Conservation (phyloP, 2,113 vertebrate genomes). For the Alethe diademata region DNA sequence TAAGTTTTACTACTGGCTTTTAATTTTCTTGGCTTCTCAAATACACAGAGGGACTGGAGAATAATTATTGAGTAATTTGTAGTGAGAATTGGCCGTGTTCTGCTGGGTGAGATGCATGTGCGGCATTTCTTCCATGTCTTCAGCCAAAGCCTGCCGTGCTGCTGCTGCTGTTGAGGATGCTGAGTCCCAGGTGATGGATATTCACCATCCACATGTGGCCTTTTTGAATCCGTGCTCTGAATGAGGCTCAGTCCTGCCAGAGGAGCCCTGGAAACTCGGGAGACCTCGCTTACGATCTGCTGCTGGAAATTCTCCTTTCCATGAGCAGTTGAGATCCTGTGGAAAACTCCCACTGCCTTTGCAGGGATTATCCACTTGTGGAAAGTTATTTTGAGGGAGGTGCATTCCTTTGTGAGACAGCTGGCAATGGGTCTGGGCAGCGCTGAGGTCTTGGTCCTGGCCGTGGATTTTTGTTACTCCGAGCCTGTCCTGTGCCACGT, state of each 20-base stretch:
- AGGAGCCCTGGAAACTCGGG: background rate
- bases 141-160: background rate
- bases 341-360: slow-evolving; percentile 39
- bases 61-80: background rate
- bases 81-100: background rate
- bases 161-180: background rate
- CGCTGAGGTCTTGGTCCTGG: background rate
- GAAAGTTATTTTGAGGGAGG: slow-evolving; percentile 15
- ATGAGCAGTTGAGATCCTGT: background rate
- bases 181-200: background rate
- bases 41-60: background rate
- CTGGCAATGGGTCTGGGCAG: background rate
- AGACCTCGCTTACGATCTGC: accelerated
- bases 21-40: background rate
- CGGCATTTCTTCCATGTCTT: background rate
- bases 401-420: background rate
- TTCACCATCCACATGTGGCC: background rate
- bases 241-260: background rate
- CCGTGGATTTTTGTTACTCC: background rate
- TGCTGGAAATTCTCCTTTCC: slow-evolving; percentile 44
- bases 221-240: background rate
- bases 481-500: background rate
- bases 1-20: background rate
- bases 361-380: slow-evolving; percentile 28
- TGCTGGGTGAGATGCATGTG: background rate